phyloP scores from a whole-genome alignment of 2,113 vertebrate species.

The Rynchops niger region DNA sequence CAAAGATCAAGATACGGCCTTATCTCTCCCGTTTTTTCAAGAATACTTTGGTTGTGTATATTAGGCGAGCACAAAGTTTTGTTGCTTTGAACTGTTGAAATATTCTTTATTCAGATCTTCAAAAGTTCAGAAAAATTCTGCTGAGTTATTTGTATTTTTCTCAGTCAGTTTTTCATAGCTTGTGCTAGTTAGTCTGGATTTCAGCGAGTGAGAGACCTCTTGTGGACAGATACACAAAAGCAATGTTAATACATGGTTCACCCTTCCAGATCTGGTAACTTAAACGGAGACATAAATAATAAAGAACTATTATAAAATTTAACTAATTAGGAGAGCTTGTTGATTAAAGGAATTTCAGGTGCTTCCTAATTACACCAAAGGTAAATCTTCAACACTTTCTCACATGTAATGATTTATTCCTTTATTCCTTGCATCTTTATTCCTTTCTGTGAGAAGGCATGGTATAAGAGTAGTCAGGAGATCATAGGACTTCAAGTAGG shows the following conservation, averaged over 20 bases:
- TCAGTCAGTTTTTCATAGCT: background rate
- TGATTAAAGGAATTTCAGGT: background rate
- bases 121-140: background rate
- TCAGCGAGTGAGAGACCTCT: slow-evolving; percentile 37
- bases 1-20: accelerated
- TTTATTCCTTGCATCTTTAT: background rate
- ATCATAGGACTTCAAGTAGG: background rate
- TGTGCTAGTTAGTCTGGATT: background rate
- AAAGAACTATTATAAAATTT: background rate
- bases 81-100: background rate
- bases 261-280: background rate
- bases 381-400: background rate
- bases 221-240: slow-evolving; percentile 22
- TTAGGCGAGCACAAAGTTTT: background rate
- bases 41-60: background rate
- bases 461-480: background rate
- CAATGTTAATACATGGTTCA: background rate
- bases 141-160: background rate
- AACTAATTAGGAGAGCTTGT: background rate
- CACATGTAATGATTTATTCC: background rate
- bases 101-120: background rate
- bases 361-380: background rate
- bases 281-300: background rate
- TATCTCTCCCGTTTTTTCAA: background rate
- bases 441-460: background rate